A percentile compares a stretch with the other conserved stretches of the same genome.
These are phyloP conservation scores for Yponomeuta malinellus DNA, from an alignment of 2,888 invertebrate genomes.

Conservation along the genomic window DNA sequence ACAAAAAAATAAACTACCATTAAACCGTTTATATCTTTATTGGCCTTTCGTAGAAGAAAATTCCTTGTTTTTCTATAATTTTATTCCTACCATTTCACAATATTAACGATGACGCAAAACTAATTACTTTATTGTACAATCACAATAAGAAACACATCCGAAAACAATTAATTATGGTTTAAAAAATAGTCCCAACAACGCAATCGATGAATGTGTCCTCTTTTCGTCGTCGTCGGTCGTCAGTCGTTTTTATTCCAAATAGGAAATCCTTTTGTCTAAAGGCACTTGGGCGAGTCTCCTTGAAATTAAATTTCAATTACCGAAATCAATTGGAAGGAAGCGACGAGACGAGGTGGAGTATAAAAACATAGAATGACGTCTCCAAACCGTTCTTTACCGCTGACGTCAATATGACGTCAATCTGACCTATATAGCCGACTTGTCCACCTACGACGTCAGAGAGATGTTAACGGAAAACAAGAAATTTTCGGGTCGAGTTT, in stretches of 20 bases:
- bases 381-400: not conserved
- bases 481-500: no score
- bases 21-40: no score
- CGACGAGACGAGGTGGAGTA: not conserved
- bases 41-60: no score
- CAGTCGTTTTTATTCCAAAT: constrained; percentile 8
- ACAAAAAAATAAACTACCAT: no score
- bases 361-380: not conserved
- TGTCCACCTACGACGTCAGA: no score
- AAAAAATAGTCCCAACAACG: not conserved
- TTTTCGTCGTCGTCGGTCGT: not conserved
- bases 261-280: not conserved
- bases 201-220: not conserved
- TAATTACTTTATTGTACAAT: no score
- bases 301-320: not conserved
- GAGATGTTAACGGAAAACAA: no score
- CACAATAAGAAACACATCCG: not conserved
- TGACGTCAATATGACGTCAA: no score
- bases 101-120: no score
- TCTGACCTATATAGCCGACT: no score
- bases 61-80: no score
- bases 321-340: not conserved
- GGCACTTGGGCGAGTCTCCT: not conserved
- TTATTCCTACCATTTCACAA: no score
- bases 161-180: not conserved